Conservation (phyloP, 1,140 invertebrate genomes). For the Euura saliciscinereae region DNA sequence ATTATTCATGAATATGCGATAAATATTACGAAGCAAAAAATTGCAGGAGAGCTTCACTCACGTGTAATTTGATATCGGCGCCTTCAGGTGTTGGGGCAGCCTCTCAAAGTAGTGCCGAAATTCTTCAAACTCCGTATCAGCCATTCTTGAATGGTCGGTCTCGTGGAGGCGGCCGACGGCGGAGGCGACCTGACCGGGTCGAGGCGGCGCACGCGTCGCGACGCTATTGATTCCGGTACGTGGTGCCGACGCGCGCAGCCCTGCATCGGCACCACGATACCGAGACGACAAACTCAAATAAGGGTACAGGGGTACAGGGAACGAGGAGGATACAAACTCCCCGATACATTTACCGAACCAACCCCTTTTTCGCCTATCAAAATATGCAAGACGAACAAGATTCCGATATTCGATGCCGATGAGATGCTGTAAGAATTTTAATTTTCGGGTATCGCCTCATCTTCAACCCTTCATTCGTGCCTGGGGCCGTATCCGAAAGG, state of each 20-base stretch:
- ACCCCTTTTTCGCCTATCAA: too few species aligned
- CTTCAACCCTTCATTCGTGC: constrained; percentile 26
- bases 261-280: neutral
- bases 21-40: too few species aligned
- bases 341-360: neutral
- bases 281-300: neutral
- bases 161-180: constrained; percentile 37
- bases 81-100: constrained; percentile 78
- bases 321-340: neutral
- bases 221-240: constrained; percentile 49
- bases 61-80: constrained; percentile 71
- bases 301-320: neutral
- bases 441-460: neutral
- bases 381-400: too few species aligned
- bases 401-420: too few species aligned
- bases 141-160: constrained; percentile 65
- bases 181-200: constrained; percentile 30
- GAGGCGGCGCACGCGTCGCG: constrained; percentile 31
- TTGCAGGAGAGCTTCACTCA: constrained; percentile 52
- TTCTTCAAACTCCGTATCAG: constrained; percentile 91
- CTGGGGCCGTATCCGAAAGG: constrained; percentile 32
- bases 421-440: neutral
- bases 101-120: constrained; percentile 85
- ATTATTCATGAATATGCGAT: too few species aligned
- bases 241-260: constrained; percentile 35